Evolutionary conservation across 2,888 invertebrate genomes (phyloP).

Genomic region (Elmis aenea): DNA sequence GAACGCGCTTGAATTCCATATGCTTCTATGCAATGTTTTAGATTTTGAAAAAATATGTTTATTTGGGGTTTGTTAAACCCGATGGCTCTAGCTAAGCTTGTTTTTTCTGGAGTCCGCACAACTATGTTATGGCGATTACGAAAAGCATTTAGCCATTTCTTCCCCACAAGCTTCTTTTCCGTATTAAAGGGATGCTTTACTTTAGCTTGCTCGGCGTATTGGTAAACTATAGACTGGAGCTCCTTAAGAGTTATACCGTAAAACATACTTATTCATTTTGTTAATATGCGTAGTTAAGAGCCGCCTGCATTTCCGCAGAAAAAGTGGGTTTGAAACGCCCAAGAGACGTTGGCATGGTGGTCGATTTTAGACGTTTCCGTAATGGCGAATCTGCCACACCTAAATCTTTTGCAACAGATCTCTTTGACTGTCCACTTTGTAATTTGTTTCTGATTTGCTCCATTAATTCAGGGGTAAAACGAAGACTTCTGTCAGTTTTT

Average conservation of each 20-base stretch:
- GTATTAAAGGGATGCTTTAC: conserved; percentile 18
- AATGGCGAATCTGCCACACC: conserved; percentile 22
- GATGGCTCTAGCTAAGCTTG: conserved; percentile 25
- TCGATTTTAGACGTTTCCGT: conserved; percentile 21
- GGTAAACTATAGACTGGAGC: conserved; percentile 4
- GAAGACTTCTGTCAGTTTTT: conserved; percentile 5
- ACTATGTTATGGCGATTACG: conserved; percentile 13
- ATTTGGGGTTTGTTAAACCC: conserved; percentile 32
- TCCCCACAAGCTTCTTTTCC: conserved; percentile 18
- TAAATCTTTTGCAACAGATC: conserved; percentile 4
- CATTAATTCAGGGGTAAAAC: conserved; percentile 4
- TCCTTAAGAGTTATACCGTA: conserved; percentile 10
- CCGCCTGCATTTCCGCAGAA: conserved; percentile 15
- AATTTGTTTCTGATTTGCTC: conserved; percentile 3
- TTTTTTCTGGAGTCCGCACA: conserved; percentile 17
- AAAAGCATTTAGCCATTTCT: conserved; percentile 19
- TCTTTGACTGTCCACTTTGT: conserved; percentile 4
- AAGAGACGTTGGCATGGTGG: conserved; percentile 14
- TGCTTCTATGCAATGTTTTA: no score
- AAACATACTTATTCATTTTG: no score
- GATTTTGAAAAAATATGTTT: conserved; percentile 25
- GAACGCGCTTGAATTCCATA: conserved; percentile 18
- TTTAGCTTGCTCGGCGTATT: conserved; percentile 14
- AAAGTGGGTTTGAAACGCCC: conserved; percentile 19
- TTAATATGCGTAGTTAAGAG: no score